A percentile compares a stretch with the other conserved stretches of the same genome.
These are phyloP conservation scores for Notarius quadriscutis DNA, from an alignment of 2,113 vertebrate species.

Conservation along the genomic window DNA sequence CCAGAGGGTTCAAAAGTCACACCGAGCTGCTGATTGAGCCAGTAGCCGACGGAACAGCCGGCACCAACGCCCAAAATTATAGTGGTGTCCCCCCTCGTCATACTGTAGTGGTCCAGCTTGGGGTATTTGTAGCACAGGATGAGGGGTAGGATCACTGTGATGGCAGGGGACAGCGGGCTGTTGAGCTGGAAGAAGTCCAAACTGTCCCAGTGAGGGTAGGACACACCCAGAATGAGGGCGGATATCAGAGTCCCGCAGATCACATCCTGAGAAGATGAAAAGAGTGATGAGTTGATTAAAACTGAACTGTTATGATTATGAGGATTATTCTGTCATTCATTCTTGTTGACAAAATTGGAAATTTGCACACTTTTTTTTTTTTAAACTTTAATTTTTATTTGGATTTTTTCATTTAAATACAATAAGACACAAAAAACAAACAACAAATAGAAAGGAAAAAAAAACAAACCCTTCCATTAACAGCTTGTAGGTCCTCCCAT, in stretches of 20 bases:
- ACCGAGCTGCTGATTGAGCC: constrained; percentile 77
- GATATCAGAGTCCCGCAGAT: constrained; percentile 83
- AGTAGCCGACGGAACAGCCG: constrained; percentile 84
- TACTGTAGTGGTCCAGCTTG: constrained; percentile 84
- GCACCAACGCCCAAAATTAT: constrained; percentile 81
- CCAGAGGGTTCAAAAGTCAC: constrained; percentile 66
- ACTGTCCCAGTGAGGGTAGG: constrained; percentile 82
- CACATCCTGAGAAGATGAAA: constrained; percentile 81
- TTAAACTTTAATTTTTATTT: no score
- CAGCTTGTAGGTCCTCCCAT: no score
- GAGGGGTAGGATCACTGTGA: constrained; percentile 75
- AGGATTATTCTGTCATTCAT: background rate
- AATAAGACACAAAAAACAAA: no score
- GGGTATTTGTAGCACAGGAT: constrained; percentile 88
- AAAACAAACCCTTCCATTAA: no score
- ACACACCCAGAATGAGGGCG: constrained; percentile 66
- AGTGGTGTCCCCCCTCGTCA: constrained; percentile 90
- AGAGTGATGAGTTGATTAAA: background rate
- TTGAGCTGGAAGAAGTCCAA: constrained; percentile 82
- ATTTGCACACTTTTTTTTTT: background rate
- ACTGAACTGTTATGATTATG: background rate
- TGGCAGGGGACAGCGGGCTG: constrained; percentile 75
- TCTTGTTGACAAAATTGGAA: no score
- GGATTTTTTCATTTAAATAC: no score
- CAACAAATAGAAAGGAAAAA: no score